These are phyloP conservation scores for Saimiri boliviensis DNA, from an alignment of 2,113 vertebrate genomes.

Conservation along the genomic window DNA sequence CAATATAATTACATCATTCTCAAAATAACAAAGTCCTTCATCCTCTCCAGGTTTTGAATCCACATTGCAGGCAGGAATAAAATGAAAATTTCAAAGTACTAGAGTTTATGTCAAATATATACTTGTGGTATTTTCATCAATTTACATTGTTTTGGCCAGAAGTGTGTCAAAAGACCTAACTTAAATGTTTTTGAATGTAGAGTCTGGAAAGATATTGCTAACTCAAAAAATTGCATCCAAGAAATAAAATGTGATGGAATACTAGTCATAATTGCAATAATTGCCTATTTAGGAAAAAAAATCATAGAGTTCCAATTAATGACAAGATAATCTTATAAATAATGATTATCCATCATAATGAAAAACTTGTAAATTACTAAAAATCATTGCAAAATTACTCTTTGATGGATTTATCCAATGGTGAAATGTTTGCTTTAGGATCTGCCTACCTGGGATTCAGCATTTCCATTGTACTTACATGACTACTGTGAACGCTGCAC, in stretches of 20 bases:
- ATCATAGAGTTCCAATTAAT: not conserved
- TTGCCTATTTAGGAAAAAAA: not conserved
- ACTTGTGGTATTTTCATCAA: not conserved
- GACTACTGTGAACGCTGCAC: not conserved
- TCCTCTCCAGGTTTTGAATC: not conserved
- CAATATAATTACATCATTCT: not conserved
- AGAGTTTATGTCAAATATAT: not conserved
- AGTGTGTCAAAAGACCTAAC: not conserved
- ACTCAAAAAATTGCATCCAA: not conserved
- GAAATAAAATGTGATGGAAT: not conserved
- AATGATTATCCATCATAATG: not conserved
- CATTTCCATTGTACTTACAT: not conserved
- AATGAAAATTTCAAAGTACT: not conserved
- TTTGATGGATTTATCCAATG: not conserved
- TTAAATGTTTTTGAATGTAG: not conserved
- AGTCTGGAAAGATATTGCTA: not conserved
- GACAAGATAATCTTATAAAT: not conserved
- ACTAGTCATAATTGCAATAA: not conserved
- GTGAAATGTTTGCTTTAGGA: not conserved
- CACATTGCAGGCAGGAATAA: not conserved
- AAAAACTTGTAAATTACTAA: not conserved
- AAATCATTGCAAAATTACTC: not conserved
- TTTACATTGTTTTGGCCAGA: not conserved
- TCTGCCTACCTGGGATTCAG: not conserved
- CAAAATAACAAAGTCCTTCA: not conserved